Conservation (phyloP, 2,113 vertebrate species). For the Marcusenius ussheri region DNA sequence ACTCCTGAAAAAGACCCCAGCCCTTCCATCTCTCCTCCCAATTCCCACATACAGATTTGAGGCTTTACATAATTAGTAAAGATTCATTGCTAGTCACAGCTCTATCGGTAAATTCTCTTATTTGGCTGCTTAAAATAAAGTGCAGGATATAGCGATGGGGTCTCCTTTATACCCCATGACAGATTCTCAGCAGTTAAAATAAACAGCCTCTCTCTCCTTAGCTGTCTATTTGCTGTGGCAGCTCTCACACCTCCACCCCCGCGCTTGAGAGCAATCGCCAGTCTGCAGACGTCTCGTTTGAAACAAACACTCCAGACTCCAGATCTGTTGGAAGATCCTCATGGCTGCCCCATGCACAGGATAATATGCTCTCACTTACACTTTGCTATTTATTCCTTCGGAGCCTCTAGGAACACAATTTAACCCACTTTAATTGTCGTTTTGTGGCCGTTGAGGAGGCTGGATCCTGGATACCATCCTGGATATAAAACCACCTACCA, state of each 20-base stretch:
- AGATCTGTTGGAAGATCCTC: neutral
- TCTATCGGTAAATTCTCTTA: neutral
- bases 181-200: conserved; percentile 1
- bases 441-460: neutral
- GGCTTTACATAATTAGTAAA: conserved; percentile 13
- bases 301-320: neutral
- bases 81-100: neutral
- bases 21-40: neutral
- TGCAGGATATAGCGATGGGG: neutral
- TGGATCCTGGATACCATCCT: neutral
- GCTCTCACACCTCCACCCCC: neutral
- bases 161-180: neutral
- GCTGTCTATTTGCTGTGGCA: neutral
- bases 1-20: neutral
- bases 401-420: neutral
- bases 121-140: neutral
- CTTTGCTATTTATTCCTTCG: neutral
- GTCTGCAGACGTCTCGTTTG: conserved; percentile 6
- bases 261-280: neutral
- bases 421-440: neutral
- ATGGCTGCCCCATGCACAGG: neutral
- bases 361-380: neutral
- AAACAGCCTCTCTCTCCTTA: neutral
- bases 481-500: neutral
- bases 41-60: neutral